These are phyloP conservation scores for Coremacera marginata DNA, from an alignment of 2,888 invertebrate species.

Conservation along the genomic window DNA sequence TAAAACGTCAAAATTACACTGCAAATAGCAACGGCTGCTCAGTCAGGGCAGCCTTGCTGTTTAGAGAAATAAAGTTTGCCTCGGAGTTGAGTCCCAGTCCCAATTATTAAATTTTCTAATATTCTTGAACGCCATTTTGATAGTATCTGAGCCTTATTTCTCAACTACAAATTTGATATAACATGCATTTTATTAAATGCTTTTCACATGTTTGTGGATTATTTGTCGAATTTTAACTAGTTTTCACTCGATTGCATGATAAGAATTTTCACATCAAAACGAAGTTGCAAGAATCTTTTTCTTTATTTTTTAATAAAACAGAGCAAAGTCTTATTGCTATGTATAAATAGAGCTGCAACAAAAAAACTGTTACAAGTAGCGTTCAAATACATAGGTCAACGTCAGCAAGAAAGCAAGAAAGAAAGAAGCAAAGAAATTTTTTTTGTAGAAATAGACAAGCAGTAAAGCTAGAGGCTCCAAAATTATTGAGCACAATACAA, in stretches of 20 bases:
- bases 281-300: no score
- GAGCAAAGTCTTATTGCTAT: slow-evolving; percentile 5
- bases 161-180: not conserved
- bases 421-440: no score
- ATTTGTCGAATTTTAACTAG: not conserved
- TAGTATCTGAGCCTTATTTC: not conserved
- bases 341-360: no score
- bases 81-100: no score
- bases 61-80: no score
- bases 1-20: no score
- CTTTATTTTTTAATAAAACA: not conserved
- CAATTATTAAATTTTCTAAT: not conserved
- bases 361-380: no score
- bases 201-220: not conserved
- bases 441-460: no score
- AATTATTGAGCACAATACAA: slow-evolving; percentile 8
- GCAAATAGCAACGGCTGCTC: no score
- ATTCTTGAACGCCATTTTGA: not conserved
- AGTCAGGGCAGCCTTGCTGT: no score
- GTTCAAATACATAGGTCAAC: no score
- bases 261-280: not conserved
- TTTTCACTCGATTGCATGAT: not conserved
- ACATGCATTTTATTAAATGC: not conserved
- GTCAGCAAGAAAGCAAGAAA: not conserved
- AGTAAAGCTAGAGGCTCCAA: slow-evolving; percentile 20